Evolutionary conservation across 2,888 invertebrate species (phyloP).

Genomic region (Leptinotarsa peninsularis): DNA sequence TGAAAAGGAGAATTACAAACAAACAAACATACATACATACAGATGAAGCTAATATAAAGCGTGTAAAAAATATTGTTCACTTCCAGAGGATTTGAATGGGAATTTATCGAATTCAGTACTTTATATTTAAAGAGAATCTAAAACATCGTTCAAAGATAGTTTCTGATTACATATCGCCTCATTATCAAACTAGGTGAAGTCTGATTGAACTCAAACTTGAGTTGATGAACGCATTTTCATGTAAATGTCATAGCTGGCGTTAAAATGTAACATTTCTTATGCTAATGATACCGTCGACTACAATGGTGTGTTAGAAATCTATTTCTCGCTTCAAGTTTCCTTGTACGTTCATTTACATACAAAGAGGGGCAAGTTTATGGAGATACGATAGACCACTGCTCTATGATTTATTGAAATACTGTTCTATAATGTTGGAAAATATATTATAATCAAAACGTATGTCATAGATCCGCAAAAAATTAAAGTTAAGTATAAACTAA

Average conservation of each 20-base stretch:
- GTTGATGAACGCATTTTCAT: background rate
- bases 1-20: too few relatives aligned
- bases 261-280: constrained; percentile 7
- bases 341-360: constrained; percentile 31
- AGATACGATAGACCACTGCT: constrained; percentile 11
- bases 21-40: too few relatives aligned
- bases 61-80: too few relatives aligned
- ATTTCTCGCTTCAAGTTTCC: constrained; percentile 33
- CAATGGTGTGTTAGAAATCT: constrained; percentile 26
- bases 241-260: background rate
- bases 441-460: too few relatives aligned
- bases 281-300: constrained; percentile 27
- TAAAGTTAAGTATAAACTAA: too few relatives aligned
- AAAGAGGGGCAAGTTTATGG: constrained; percentile 29
- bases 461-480: too few relatives aligned
- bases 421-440: too few relatives aligned
- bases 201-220: background rate
- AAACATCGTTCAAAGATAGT: too few relatives aligned
- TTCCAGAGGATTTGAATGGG: too few relatives aligned
- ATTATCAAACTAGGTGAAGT: background rate
- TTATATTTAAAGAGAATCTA: too few relatives aligned
- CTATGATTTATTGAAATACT: background rate
- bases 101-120: too few relatives aligned
- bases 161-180: background rate
- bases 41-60: too few relatives aligned